Base-by-base conservation (phyloP, 2,113 vertebrate species). In the Papio anubis region DNA sequence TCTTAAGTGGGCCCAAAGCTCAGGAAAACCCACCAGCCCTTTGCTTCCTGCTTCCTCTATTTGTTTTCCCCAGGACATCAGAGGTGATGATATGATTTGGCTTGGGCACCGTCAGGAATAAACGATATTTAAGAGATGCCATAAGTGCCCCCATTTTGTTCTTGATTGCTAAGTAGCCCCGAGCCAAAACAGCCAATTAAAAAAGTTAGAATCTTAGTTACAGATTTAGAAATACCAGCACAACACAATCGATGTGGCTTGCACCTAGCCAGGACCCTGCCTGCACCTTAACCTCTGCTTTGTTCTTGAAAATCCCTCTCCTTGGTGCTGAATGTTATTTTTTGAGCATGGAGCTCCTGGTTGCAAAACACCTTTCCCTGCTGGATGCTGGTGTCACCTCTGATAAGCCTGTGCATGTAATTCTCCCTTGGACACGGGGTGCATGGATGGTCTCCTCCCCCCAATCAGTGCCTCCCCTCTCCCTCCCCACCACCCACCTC, bases 311-410 rank as follows among this genome's bases (percentile, higher is more conserved):
- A 86, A 52, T n/a, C 59, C 23, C 72, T 89, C 88, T 93, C 90
- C 68, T 61, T 73, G 82, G 52, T 75, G 52, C 83, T 97, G 88
- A 92, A 89, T 4, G 16, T 87, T 52, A 9, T 40, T 81, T 86
- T n/a, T 61, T 61, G 75, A 93, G 48, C 18, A 30, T 1, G 38
- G 38, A 40, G 35, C 5, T 14, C 40, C 38, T 48, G 68, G 64
- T 50, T 38, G 5, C 35, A 21, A 6, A 57, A 64, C 23, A 23
- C 16, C 32, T 23, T 73, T 6, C 14, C 25, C 55, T 40, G 40
- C 6, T 10, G 27, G 23, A 35, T 48, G 30, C 76, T 91, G 55
- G 48, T 0, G 0, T 55, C 21, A 68, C 32, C n/a, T 86, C 52
- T 43, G 50, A 81, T 14, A 35, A 96, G 12, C 6, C 32, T 20